Evolutionary conservation across 2,113 vertebrate genomes (phyloP), one percentile per base, ranked within the genome.

Genomic region (Polypterus bichir): DNA sequence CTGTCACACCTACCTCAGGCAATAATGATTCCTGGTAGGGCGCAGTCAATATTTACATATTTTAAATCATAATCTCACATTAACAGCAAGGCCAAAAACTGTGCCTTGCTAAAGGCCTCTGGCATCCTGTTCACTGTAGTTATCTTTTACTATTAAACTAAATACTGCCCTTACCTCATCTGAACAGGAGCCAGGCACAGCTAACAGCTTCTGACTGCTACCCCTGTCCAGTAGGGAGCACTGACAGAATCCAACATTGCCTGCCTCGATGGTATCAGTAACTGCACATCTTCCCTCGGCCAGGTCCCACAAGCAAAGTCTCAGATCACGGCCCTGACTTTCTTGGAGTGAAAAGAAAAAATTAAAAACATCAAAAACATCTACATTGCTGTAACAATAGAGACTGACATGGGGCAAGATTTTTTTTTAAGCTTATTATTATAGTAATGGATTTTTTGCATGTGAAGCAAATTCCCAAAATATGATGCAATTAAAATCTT

Each of bases 261-360:
- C 89, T 0, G 86, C 86, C 74, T 6, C 71, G 73, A 97, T 60
- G 0, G 83, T 80, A 67, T 89, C 88, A 4, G 60, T 64, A n/a
- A 86, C 65, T 1, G 78, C 5, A 1, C 73, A 71, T 56, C 92
- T 83, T 65, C 91, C 92, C 76, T 92, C 90, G 0, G 79, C 78
- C 69, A 97, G 76, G 64, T 93, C 89, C 96, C 94, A 98, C 54
- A 88, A 6, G 62, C 84, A 87, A 69, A 97, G 79, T 57, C 64
- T 84, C 76, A 87, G 86, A 81, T 97, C 93, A 8, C 92, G 88
- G 9, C 92, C 96, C 77, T 98, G 96, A 64, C 96, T 98, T 77
- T 1, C 9, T 27, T 55, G 11, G 61, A 8, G 10, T 27, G 55
- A 45, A 61, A 45, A 51, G 48, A 45, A 61, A 27, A 44, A 9